Conservation (phyloP, 2,797 vertebrate genomes). For the Acestrorhynchus altus region DNA sequence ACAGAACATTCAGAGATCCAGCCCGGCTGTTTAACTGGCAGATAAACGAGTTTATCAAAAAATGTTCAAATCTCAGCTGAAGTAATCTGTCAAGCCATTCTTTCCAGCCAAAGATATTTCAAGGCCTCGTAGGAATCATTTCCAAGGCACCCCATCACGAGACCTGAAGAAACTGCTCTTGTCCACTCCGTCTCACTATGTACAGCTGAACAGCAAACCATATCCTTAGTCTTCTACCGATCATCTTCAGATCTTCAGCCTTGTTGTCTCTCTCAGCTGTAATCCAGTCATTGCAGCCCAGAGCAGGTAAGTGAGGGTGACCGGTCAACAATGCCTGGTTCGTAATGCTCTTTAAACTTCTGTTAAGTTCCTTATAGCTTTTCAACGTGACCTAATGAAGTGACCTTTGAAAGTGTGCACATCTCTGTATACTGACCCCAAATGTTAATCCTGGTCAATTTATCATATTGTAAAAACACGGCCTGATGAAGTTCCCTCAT, state of each 20-base stretch:
- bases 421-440: constrained; percentile 13
- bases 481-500: neutral
- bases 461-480: constrained; percentile 9
- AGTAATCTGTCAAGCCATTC: constrained; percentile 30
- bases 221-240: neutral
- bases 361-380: too few species aligned
- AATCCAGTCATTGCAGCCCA: neutral
- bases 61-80: constrained; percentile 35
- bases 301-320: neutral
- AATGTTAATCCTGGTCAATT: neutral
- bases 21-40: constrained; percentile 24
- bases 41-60: constrained; percentile 33
- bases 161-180: constrained; percentile 18
- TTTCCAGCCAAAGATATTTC: constrained; percentile 39
- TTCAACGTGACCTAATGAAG: too few species aligned
- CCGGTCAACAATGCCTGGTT: neutral
- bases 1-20: neutral
- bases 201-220: neutral
- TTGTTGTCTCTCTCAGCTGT: neutral
- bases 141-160: constrained; percentile 31
- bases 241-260: neutral
- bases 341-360: neutral
- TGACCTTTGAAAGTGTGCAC: too few species aligned
- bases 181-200: neutral
- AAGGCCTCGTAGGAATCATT: constrained; percentile 4